Conservation (phyloP, 2,888 invertebrate species). For the Pelosia muscerda region DNA sequence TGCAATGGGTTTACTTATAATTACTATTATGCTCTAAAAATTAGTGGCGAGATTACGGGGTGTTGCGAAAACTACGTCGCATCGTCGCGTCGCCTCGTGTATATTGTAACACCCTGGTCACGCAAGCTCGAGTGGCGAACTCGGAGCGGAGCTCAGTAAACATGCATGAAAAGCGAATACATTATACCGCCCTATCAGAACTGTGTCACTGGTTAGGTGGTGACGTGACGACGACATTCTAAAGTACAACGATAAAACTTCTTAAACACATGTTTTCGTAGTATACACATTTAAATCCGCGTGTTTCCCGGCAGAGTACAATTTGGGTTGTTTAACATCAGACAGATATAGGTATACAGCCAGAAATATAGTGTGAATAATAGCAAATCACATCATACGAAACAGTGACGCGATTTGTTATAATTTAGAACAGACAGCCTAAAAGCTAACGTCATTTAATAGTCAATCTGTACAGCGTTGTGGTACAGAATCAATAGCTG, state of each 20-base stretch:
- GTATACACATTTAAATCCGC: no score
- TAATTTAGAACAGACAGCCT: no score
- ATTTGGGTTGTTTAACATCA: no score
- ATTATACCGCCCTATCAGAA: conserved; percentile 8
- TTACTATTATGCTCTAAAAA: conserved; percentile 56
- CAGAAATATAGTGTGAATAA: no score
- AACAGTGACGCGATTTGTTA: no score
- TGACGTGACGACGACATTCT: background rate
- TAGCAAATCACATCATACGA: no score
- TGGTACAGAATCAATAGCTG: no score
- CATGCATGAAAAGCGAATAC: conserved; percentile 1
- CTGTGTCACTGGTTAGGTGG: background rate
- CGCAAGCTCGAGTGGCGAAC: background rate
- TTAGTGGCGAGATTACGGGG: conserved; percentile 36
- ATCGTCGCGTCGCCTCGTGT: background rate
- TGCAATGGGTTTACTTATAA: conserved; percentile 53
- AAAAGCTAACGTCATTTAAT: no score
- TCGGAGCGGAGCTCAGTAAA: background rate
- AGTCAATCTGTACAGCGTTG: no score
- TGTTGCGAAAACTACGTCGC: conserved; percentile 16
- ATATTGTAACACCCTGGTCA: conserved; percentile 18
- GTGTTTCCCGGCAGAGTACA: no score
- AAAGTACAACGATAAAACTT: background rate
- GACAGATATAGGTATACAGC: no score
- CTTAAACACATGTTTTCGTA: no score